Percentiles rank a stretch among this genome's conserved stretches.
phyloP scores from a whole-genome alignment of 2,797 vertebrate species.

The Sternarchorhynchus goeldii region DNA sequence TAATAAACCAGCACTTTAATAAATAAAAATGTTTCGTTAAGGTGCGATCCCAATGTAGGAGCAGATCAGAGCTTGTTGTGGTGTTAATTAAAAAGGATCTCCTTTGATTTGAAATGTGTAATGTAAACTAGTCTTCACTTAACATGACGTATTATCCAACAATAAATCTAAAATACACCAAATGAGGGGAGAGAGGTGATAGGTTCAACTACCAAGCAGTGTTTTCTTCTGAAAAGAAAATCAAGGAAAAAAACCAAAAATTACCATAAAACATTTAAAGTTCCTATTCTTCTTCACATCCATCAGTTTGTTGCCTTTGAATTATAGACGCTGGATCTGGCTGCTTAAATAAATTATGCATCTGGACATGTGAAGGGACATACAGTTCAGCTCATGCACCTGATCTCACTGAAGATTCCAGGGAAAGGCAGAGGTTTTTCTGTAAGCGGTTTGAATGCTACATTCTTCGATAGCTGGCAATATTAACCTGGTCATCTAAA shows the following conservation, averaged over 20 bases:
- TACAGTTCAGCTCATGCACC: constrained; percentile 60
- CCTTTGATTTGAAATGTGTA: no score
- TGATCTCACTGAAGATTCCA: constrained; percentile 27
- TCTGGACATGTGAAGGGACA: constrained; percentile 60
- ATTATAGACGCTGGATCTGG: constrained; percentile 62
- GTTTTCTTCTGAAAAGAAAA: neutral
- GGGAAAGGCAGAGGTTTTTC: constrained; percentile 6
- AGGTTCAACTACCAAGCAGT: neutral
- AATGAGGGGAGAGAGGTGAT: no score
- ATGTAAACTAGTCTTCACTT: no score
- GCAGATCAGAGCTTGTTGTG: no score
- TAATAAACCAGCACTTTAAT: no score
- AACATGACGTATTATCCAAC: no score
- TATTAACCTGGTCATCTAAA: constrained; percentile 46
- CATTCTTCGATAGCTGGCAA: constrained; percentile 52
- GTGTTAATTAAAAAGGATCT: no score
- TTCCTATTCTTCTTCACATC: constrained; percentile 52
- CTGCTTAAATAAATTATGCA: constrained; percentile 68
- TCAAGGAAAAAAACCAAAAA: constrained; percentile 22
- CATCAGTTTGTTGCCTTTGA: constrained; percentile 57
- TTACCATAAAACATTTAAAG: constrained; percentile 2
- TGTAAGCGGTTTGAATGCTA: constrained; percentile 25
- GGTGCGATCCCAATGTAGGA: no score
- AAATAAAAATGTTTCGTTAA: no score
- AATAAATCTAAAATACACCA: no score